Evolutionary conservation across 1,140 invertebrate genomes (phyloP).

Genomic region (Notospermus geniculatus): DNA sequence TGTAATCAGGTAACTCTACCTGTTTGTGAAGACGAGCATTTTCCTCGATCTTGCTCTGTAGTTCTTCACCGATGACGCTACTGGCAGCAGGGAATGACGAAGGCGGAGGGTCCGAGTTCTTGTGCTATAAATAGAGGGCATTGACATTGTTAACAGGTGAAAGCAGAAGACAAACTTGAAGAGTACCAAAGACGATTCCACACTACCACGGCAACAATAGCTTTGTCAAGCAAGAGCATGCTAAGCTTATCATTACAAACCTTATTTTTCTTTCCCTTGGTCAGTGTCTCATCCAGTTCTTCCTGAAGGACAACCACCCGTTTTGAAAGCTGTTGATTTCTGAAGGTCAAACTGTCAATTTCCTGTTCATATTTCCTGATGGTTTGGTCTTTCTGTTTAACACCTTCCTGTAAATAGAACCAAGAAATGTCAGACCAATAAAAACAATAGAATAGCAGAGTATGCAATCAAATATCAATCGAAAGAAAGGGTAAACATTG

Average conservation of each 20-base stretch:
- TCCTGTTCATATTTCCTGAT: constrained; percentile 86
- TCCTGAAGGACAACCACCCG: constrained; percentile 85
- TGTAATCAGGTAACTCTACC: no score
- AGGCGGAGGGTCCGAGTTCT: constrained; percentile 12
- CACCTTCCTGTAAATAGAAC: constrained; percentile 64
- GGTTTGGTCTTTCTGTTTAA: constrained; percentile 80
- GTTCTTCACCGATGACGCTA: constrained; percentile 76
- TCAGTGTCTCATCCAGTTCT: constrained; percentile 73
- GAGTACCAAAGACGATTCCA: no score
- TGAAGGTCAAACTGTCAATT: constrained; percentile 86
- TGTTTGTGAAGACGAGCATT: constrained; percentile 74
- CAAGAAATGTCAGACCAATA: no score
- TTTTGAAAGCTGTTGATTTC: constrained; percentile 89
- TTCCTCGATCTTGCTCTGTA: constrained; percentile 88
- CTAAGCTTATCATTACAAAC: no score
- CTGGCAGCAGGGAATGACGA: constrained; percentile 25
- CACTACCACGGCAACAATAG: no score
- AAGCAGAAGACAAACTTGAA: no score
- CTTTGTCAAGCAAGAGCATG: no score
- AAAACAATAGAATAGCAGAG: no score
- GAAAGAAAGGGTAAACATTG: no score
- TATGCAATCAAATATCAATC: no score
- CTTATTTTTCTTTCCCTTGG: constrained; percentile 43
- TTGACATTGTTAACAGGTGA: no score
- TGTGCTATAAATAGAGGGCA: no score